Evolutionary conservation across 2,888 invertebrate species (phyloP).

Genomic region (Hypercompe scribonia): DNA sequence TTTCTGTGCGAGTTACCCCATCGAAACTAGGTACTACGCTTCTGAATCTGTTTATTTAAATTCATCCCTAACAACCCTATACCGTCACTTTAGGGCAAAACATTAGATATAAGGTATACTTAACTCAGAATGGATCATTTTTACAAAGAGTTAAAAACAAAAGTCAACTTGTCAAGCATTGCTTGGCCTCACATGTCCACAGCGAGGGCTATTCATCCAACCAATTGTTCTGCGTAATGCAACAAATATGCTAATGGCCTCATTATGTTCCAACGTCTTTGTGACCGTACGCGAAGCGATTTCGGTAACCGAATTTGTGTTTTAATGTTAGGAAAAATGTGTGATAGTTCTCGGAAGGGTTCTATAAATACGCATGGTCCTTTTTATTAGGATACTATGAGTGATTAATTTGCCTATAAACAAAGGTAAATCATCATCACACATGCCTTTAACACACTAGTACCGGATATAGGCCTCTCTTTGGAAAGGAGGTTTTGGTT

Average conservation of each 20-base stretch:
- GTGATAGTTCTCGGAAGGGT: slow-evolving; percentile 16
- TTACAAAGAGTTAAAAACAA: slow-evolving; percentile 10
- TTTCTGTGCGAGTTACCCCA: neutral
- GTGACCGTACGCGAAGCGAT: slow-evolving; percentile 71
- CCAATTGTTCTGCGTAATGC: slow-evolving; percentile 70
- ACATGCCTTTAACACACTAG: no score
- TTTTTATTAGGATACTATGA: neutral
- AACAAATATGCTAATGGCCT: slow-evolving; percentile 78
- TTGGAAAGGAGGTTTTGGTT: no score
- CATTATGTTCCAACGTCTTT: slow-evolving; percentile 69
- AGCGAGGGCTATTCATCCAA: slow-evolving; percentile 60
- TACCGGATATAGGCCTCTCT: no score
- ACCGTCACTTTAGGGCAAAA: neutral
- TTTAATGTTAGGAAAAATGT: slow-evolving; percentile 34
- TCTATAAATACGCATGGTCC: neutral
- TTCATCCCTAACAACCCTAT: neutral
- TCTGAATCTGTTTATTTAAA: neutral
- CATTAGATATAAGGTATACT: neutral
- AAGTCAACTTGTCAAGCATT: slow-evolving; percentile 19
- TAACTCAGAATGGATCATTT: neutral
- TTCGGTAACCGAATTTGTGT: slow-evolving; percentile 69
- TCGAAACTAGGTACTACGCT: neutral
- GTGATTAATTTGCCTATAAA: no score
- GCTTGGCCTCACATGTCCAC: slow-evolving; percentile 57
- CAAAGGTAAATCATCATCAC: no score